phyloP scores from a whole-genome alignment of 2,797 vertebrate genomes.

The Lithobates sylvaticus region DNA sequence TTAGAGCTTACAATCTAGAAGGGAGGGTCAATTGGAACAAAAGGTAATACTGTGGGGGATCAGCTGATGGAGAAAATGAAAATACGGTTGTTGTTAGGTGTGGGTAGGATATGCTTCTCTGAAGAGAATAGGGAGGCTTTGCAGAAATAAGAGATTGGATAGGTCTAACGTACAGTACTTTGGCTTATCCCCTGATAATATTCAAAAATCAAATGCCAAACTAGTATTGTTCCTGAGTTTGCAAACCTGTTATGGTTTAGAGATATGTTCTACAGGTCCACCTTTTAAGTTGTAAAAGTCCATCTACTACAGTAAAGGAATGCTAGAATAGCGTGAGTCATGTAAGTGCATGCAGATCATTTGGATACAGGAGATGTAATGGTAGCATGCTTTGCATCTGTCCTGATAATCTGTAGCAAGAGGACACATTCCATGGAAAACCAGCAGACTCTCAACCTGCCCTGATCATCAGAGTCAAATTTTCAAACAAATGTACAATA shows the following conservation, averaged over 20 bases:
- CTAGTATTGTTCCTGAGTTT: too few relatives aligned
- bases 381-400: not conserved
- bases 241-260: too few relatives aligned
- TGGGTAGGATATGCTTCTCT: too few relatives aligned
- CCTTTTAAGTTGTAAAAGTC: not conserved
- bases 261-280: too few relatives aligned
- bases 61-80: too few relatives aligned
- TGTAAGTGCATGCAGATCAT: conserved; percentile 2
- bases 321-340: not conserved
- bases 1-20: too few relatives aligned
- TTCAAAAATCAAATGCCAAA: too few relatives aligned
- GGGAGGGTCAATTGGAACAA: too few relatives aligned
- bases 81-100: too few relatives aligned
- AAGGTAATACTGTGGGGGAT: too few relatives aligned
- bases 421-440: conserved; percentile 19
- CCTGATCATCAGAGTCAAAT: not conserved
- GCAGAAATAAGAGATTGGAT: not conserved
- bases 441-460: not conserved
- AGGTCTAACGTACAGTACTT: not conserved
- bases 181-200: conserved; percentile 13
- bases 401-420: conserved; percentile 9
- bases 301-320: not conserved
- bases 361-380: conserved; percentile 3
- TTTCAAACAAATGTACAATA: not conserved
- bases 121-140: not conserved